phyloP scores from a whole-genome alignment of 2,113 vertebrate species.

The Morone chrysops region DNA sequence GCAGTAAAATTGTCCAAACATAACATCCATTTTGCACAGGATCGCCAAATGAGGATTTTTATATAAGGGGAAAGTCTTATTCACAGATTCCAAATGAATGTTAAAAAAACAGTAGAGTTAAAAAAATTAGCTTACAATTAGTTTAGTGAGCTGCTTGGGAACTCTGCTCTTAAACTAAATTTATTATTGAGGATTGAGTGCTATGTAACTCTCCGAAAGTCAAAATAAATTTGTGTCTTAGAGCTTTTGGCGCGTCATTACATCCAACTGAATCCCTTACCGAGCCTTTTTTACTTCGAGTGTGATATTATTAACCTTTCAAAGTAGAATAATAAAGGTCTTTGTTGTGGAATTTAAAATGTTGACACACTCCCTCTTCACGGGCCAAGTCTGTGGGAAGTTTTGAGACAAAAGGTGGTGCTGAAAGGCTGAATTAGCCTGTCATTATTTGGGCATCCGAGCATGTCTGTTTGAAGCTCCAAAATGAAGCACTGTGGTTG shows the following conservation, averaged over 20 bases:
- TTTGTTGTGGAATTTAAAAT: constrained; percentile 68
- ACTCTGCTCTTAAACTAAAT: constrained; percentile 65
- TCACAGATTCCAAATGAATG: constrained; percentile 67
- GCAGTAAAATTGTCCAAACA: constrained; percentile 59
- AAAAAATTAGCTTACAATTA: constrained; percentile 69
- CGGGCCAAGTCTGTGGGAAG: constrained; percentile 56
- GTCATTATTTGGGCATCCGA: constrained; percentile 71
- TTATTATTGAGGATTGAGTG: constrained; percentile 57
- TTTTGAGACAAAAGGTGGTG: constrained; percentile 74
- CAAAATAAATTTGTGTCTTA: constrained; percentile 61
- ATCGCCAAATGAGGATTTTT: constrained; percentile 64
- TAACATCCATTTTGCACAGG: constrained; percentile 70
- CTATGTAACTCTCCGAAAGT: constrained; percentile 64
- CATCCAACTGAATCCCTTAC: constrained; percentile 48
- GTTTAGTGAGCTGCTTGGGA: constrained; percentile 68
- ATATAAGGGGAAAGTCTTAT: constrained; percentile 74
- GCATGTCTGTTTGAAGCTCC: constrained; percentile 59
- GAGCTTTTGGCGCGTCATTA: constrained; percentile 56
- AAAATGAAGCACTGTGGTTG: constrained; percentile 49
- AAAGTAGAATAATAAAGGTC: constrained; percentile 58
- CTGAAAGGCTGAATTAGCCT: constrained; percentile 77
- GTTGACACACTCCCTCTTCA: constrained; percentile 70
- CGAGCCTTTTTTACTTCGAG: constrained; percentile 38
- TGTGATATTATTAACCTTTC: constrained; percentile 67
- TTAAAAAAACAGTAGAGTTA: constrained; percentile 66